Evolutionary conservation across 1,140 invertebrate genomes (phyloP), one percentile per base, ranked within the genome.

Genomic region (Chironomus tepperi): DNA sequence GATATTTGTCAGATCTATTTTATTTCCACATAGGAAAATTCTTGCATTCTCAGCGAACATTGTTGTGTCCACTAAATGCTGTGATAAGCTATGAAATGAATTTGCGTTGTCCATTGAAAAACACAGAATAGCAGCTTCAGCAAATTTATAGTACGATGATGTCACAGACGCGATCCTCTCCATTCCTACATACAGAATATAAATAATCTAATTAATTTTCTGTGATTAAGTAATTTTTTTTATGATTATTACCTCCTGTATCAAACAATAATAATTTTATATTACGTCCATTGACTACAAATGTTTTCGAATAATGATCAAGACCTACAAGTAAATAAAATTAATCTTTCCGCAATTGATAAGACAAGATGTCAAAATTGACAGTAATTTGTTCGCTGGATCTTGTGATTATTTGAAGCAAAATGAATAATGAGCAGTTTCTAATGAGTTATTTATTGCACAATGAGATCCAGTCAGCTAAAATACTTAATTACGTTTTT

Each of bases 161-260:
- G 94, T 96, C 9, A 97, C 92, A n/a, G 92, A 94, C 34, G 94
- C 94, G 47, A 96, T 93, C 81, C 94, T 86, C 84, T 97, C 94
- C 93, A 96, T 95, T 75, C 94, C 94, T 70, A 21, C 9, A 70
- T 70, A 21, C 9, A 70, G 18, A 70, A 70, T 70, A 7, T 16
- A 67, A 15, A 18, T 70, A 5, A 1, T 1, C 3, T 57, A 15
- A 15, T 57, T n/a, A 57, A 12, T 57, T n/a, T 57, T 57, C 12
- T 15, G 47, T n/a, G 12, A 57, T 57, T 57, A 57, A 12, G 12
- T 57, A 57, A n/a, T n/a, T n/a, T 57, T n/a, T n/a, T 57, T 57
- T 12, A n/a, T n/a, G n/a, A 57, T 57, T 57, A 57, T 57, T 70
- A 70, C 65, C 65, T 19, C 65, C 65, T 19, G 65, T 70, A 21